These are phyloP conservation scores for Sebastiscus albofasciatus DNA, from an alignment of 2,797 vertebrate species.

Conservation along the genomic window DNA sequence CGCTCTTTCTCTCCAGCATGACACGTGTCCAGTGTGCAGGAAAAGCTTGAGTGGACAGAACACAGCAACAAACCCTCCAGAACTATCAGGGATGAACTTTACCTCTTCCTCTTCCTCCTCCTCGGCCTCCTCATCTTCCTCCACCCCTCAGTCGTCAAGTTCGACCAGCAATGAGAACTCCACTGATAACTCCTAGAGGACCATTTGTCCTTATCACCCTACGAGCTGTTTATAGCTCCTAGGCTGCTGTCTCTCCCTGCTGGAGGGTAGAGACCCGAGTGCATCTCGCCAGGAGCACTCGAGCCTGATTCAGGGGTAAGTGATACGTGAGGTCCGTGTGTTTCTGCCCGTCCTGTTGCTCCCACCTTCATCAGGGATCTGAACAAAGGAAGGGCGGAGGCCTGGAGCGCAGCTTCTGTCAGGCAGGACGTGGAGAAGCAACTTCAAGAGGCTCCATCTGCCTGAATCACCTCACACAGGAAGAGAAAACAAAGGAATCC, in stretches of 20 bases:
- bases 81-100: slow-evolving; percentile 95
- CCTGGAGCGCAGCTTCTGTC: slow-evolving; percentile 49
- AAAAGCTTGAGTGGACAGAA: slow-evolving; percentile 98
- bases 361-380: slow-evolving; percentile 67
- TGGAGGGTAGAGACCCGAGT: slow-evolving; percentile 48
- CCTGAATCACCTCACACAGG: slow-evolving; percentile 53
- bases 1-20: slow-evolving; percentile 84
- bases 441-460: slow-evolving; percentile 42
- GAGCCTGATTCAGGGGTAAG: slow-evolving; percentile 57
- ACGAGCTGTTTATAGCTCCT: slow-evolving; percentile 56
- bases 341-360: slow-evolving; percentile 59
- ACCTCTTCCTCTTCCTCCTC: slow-evolving; percentile 92
- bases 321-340: slow-evolving; percentile 61
- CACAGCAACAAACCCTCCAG: slow-evolving; percentile 98
- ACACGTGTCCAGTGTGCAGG: slow-evolving; percentile 98
- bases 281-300: slow-evolving; percentile 50
- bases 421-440: slow-evolving; percentile 58
- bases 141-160: slow-evolving; percentile 85
- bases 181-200: slow-evolving; percentile 92
- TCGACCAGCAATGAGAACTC: slow-evolving; percentile 94
- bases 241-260: slow-evolving; percentile 54
- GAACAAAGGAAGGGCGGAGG: slow-evolving; percentile 58
- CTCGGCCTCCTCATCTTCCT: slow-evolving; percentile 86
- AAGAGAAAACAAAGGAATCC: slow-evolving; percentile 61
- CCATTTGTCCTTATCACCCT: slow-evolving; percentile 28